These are phyloP conservation scores for Adineta ricciae DNA, from an alignment of 2,888 invertebrate genomes.

Conservation along the genomic window DNA sequence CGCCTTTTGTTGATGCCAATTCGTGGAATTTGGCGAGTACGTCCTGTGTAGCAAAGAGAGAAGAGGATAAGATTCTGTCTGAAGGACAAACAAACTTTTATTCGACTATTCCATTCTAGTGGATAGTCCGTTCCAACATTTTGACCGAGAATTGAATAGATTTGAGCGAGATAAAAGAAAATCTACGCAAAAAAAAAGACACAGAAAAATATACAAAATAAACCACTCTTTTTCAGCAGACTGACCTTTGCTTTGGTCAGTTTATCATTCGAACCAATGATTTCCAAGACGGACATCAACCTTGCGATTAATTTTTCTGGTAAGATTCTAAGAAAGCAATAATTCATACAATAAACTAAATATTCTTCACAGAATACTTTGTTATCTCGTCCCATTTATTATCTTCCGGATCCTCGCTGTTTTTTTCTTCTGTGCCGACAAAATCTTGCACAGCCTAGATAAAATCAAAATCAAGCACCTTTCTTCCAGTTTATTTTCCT, in stretches of 20 bases:
- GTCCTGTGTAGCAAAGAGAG: too few species aligned
- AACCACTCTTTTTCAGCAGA: too few species aligned
- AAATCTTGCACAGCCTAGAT: slow-evolving; percentile 3
- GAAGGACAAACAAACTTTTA: neutral
- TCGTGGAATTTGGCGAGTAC: neutral
- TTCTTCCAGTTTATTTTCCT: neutral
- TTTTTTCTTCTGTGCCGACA: neutral
- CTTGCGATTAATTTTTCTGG: neutral
- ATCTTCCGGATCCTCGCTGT: neutral
- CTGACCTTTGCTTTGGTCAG: neutral
- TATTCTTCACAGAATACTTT: neutral
- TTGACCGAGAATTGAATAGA: neutral
- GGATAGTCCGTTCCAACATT: slow-evolving; percentile 6
- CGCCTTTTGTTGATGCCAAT: neutral
- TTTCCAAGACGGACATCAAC: neutral
- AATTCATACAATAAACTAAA: neutral
- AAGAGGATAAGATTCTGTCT: too few species aligned
- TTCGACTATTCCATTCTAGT: neutral
- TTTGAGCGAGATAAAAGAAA: neutral
- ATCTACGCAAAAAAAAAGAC: neutral
- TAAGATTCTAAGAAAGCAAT: neutral
- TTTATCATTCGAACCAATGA: neutral
- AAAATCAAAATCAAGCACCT: too few species aligned
- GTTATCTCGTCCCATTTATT: neutral
- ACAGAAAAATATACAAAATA: neutral